Evolutionary conservation across 2,888 invertebrate genomes (phyloP), one percentile per base, ranked within the genome.

Genomic region (Melanargia galathea): DNA sequence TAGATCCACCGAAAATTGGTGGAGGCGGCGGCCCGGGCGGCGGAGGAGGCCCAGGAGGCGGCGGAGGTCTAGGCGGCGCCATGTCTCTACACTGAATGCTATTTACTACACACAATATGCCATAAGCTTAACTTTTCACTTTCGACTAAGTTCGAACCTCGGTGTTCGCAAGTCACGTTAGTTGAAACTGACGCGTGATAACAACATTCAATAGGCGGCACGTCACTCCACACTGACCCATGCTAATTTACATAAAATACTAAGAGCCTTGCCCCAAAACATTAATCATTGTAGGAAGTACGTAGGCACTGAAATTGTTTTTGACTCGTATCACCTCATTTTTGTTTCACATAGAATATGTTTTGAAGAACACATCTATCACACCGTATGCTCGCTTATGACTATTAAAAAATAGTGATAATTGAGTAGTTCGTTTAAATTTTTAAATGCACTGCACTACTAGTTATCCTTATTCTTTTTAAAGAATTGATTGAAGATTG

Each of bases 41-140:
- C 11, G 94, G 94, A 52, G 95, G 93, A 58, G 94, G 94, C 46
- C 93, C 93, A 20, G 95, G 94, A 72, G 93, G 93, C 22, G 94
- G 94, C 52, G 93, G 93, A 60, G 93, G 93, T 63, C 93, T 93
- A 64, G 95, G 94, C 35, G 66, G 66, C 65, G 93, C 92, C 77
- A 76, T 76, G 33, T 91, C 92, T 82, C 82, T 82, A 79, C 70
- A 65, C 72, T 59, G 65, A 76, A 73, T 74, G 67, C 35, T 30
- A 49, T 10, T 69, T 70, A 60, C 61, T 67, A 72, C 57, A 62
- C 54, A 66, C 73, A 60, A 70, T 65, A 64, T 69, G 65, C 70
- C 75, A 76, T 73, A 54, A 65, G 71, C 38, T 60, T 55, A 63
- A 56, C 33, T 59, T 63, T 65, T 66, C 58, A 64, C 60, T 62